Percentiles rank a stretch among this genome's conserved stretches.
Evolutionary conservation across 2,888 invertebrate genomes (phyloP).

Genomic region (Trachelus stipa): DNA sequence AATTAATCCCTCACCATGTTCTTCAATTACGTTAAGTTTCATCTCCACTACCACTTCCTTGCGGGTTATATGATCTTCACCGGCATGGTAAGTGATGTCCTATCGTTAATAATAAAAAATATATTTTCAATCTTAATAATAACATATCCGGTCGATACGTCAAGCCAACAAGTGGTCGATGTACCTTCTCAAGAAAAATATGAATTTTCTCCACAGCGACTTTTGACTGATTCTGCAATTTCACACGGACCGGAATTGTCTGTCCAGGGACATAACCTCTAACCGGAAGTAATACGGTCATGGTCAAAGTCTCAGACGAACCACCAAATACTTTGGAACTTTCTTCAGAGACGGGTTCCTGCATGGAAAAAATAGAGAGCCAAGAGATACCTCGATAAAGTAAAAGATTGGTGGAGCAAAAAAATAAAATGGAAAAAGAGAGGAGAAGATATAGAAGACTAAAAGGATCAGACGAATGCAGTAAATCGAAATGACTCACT

Average conservation of each 20-base stretch:
- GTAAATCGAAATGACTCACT: slow-evolving; percentile 10
- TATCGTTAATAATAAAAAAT: not conserved
- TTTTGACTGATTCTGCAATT: slow-evolving; percentile 17
- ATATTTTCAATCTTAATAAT: not conserved
- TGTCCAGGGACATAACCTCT: slow-evolving; percentile 23
- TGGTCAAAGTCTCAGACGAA: slow-evolving; percentile 15
- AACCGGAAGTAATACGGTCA: slow-evolving; percentile 17
- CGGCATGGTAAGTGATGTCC: slow-evolving; percentile 4
- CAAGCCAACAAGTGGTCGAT: not conserved
- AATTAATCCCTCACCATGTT: slow-evolving; percentile 15
- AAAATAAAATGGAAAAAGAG: not conserved
- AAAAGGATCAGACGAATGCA: not conserved
- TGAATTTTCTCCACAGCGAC: slow-evolving; percentile 19
- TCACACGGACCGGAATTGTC: slow-evolving; percentile 19
- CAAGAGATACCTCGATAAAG: not conserved
- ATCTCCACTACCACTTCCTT: slow-evolving; percentile 20
- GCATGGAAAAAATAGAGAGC: not conserved
- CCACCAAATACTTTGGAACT: slow-evolving; percentile 16
- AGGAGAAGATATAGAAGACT: not conserved
- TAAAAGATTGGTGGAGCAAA: not conserved
- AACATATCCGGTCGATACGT: not conserved
- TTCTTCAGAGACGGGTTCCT: slow-evolving; percentile 17
- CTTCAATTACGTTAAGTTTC: slow-evolving; percentile 15
- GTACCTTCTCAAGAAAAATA: slow-evolving; percentile 18
- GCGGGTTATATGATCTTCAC: slow-evolving; percentile 11